These are phyloP conservation scores for Psilopsiagon aymara DNA, from an alignment of 2,113 vertebrate genomes.

Conservation along the genomic window DNA sequence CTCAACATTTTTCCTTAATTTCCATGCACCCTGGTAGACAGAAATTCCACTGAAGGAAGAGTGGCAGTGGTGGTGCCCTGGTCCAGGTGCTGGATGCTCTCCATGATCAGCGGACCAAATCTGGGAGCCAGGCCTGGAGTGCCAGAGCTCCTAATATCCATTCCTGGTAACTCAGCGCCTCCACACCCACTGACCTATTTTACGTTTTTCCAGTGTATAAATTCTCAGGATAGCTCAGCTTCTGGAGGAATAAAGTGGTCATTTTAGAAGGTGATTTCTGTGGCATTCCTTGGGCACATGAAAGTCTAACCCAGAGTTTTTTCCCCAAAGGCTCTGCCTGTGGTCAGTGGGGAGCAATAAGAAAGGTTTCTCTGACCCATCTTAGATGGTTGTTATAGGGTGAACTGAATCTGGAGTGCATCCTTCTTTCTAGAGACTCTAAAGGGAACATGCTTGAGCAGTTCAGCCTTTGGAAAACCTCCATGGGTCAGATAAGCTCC, in stretches of 20 bases:
- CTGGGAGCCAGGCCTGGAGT: not conserved
- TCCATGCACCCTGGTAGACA: not conserved
- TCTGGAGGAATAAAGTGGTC: not conserved
- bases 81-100: not conserved
- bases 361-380: not conserved
- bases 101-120: not conserved
- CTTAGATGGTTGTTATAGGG: not conserved
- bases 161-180: not conserved
- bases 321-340: not conserved
- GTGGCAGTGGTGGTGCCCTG: not conserved
- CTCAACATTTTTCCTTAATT: constrained; percentile 66
- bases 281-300: not conserved
- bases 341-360: not conserved
- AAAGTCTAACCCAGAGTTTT: not conserved
- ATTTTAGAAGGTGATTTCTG: not conserved
- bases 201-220: constrained; percentile 12
- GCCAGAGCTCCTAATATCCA: constrained; percentile 12
- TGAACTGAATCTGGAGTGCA: not conserved
- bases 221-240: not conserved
- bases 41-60: constrained; percentile 48
- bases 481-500: not conserved
- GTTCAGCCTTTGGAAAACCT: not conserved
- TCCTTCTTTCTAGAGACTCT: not conserved
- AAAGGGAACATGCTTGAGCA: not conserved
- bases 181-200: constrained; percentile 5